phyloP scores from a whole-genome alignment of 2,797 vertebrate genomes.

The Taeniopygia guttata region DNA sequence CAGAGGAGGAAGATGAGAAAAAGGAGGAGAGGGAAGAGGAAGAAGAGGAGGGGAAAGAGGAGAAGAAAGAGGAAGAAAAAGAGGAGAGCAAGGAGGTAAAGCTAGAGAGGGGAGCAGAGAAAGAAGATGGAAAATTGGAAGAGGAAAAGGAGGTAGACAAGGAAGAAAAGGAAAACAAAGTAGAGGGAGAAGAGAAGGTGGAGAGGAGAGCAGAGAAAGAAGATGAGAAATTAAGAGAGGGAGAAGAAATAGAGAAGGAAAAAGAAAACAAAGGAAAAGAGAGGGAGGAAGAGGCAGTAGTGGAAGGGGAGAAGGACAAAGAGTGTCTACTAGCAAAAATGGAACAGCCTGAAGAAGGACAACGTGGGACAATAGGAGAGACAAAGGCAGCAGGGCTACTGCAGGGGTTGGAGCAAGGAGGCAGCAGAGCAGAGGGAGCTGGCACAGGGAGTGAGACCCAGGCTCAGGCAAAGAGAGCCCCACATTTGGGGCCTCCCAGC shows the following conservation, averaged over 20 bases:
- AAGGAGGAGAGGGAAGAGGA: neutral
- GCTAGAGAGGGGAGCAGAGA: rapidly evolving
- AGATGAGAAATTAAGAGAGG: neutral
- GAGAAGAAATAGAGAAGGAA: too few relatives aligned
- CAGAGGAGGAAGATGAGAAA: neutral
- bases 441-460: neutral
- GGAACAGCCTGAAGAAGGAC: neutral
- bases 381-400: neutral
- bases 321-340: neutral
- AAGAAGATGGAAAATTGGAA: neutral
- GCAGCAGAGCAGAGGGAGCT: neutral
- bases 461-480: neutral
- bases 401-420: neutral
- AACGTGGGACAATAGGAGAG: rapidly evolving
- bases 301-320: neutral
- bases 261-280: neutral
- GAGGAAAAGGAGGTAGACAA: neutral
- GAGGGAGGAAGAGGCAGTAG: neutral
- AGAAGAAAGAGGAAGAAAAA: neutral
- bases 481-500: rapidly evolving
- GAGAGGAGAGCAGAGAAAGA: neutral
- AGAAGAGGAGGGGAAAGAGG: too few relatives aligned
- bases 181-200: neutral
- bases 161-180: neutral
- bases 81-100: neutral